Conservation (phyloP, 2,797 vertebrate genomes). For the Alectoris magna region DNA sequence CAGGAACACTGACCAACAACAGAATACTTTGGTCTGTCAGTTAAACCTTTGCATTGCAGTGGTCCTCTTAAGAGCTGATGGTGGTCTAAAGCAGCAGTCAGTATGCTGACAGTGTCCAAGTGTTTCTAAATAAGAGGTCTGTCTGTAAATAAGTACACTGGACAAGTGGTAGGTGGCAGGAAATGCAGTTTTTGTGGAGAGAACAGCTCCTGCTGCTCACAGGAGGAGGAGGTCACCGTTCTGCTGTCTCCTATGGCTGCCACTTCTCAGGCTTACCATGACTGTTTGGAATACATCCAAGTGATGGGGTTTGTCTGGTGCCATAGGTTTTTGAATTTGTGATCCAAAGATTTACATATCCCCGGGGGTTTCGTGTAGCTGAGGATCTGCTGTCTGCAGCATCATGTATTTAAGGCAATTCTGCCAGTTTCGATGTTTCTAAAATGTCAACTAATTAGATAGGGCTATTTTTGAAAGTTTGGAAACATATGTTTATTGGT, state of each 20-base stretch:
- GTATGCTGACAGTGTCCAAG: not conserved
- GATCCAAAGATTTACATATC: not conserved
- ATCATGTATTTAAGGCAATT: not conserved
- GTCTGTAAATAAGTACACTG: not conserved
- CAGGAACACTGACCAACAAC: not conserved
- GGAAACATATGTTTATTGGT: not conserved
- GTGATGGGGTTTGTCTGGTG: not conserved
- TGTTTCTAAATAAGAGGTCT: conserved; percentile 24
- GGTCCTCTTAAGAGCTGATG: not conserved
- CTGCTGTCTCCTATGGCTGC: not conserved
- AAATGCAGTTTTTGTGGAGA: not conserved
- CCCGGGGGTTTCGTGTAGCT: not conserved
- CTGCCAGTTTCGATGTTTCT: not conserved
- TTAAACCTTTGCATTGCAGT: not conserved
- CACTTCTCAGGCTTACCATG: not conserved
- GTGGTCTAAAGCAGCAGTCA: not conserved
- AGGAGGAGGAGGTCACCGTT: not conserved
- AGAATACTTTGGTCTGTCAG: not conserved
- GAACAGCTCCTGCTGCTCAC: not conserved
- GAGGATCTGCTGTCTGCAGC: not conserved
- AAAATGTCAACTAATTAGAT: conserved; percentile 30
- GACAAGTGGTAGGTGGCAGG: not conserved
- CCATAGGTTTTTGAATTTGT: not conserved
- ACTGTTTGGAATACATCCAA: not conserved
- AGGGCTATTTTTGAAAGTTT: not conserved